Evolutionary conservation across 1,140 invertebrate genomes (phyloP).

Genomic region (Zeugodacus cucurbitae): DNA sequence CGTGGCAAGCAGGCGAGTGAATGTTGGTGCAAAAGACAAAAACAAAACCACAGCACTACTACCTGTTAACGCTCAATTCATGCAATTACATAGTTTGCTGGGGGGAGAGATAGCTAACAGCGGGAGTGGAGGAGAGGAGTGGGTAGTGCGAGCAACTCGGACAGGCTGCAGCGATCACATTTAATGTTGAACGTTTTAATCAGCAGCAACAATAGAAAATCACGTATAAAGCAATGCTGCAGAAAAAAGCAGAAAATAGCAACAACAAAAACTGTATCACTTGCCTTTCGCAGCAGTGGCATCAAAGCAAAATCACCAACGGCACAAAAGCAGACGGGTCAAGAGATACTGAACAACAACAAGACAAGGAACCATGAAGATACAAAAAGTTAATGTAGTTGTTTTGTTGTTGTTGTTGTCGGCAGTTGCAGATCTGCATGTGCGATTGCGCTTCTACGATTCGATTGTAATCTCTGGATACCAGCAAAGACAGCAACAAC

Average conservation of each 20-base stretch:
- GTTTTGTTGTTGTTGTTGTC: not conserved
- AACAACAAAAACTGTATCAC: conserved; percentile 5
- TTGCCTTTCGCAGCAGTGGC: not conserved
- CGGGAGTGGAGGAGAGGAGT: too few relatives aligned
- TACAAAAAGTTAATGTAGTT: not conserved
- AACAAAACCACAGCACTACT: conserved; percentile 13
- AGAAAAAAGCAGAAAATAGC: not conserved
- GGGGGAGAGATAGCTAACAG: not conserved
- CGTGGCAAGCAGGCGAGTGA: not conserved
- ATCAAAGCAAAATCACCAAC: not conserved
- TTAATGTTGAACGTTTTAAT: conserved; percentile 36
- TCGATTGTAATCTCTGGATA: conserved; percentile 24
- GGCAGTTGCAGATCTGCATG: conserved; percentile 9
- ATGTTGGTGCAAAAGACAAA: not conserved
- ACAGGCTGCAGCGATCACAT: not conserved
- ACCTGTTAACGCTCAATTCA: conserved; percentile 4
- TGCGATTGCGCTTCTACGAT: conserved; percentile 23
- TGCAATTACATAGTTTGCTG: not conserved
- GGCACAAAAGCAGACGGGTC: not conserved
- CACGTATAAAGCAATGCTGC: not conserved
- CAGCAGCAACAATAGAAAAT: conserved; percentile 18
- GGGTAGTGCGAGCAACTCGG: not conserved
- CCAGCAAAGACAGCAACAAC: not conserved
- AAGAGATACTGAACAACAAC: not conserved
- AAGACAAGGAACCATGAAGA: not conserved